Conservation (phyloP, 2,113 vertebrate species). For the Chaetodon trifascialis region DNA sequence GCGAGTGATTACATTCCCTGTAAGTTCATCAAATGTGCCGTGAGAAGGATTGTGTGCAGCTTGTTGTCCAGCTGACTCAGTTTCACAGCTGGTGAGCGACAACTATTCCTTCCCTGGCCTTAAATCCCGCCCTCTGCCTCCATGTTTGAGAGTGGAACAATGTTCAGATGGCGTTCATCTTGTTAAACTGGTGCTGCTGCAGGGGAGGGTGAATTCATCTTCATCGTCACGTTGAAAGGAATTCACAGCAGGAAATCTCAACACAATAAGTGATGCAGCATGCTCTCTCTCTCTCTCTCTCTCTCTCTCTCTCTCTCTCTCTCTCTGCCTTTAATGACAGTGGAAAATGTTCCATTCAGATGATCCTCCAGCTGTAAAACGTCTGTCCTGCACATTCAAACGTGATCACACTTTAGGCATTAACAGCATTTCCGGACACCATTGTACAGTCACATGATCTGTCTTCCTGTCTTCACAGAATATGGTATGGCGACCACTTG, state of each 20-base stretch:
- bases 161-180: not conserved
- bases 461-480: slow-evolving; percentile 3
- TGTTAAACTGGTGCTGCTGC: slow-evolving; percentile 2
- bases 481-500: not conserved
- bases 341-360: slow-evolving; percentile 38
- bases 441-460: not conserved
- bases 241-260: not conserved
- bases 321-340: not conserved
- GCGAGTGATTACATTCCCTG: not conserved
- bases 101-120: not conserved
- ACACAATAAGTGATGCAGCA: not conserved
- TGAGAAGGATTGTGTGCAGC: not conserved
- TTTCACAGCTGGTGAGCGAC: not conserved
- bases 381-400: slow-evolving; percentile 51
- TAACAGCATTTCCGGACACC: slow-evolving; percentile 13
- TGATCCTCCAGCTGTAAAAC: slow-evolving; percentile 45
- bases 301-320: not conserved
- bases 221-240: not conserved
- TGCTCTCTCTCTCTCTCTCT: not conserved
- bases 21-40: not conserved
- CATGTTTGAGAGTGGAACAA: slow-evolving; percentile 8
- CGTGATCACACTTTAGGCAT: slow-evolving; percentile 36
- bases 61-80: not conserved
- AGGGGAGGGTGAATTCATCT: not conserved
- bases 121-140: not conserved